Evolutionary conservation across 2,113 vertebrate species (phyloP).

Genomic region (Sorex fumeus): DNA sequence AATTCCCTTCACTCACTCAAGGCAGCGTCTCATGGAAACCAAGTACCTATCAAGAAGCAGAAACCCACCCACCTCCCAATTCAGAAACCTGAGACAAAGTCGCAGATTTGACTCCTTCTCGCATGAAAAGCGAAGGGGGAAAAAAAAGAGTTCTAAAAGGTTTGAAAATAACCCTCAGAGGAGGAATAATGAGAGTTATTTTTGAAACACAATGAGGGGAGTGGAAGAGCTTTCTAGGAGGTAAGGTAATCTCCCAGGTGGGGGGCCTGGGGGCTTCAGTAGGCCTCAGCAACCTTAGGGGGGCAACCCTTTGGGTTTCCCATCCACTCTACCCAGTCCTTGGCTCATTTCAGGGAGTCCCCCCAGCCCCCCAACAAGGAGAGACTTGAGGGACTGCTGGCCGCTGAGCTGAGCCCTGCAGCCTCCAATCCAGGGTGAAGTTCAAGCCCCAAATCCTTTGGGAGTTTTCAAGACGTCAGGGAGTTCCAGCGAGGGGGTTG

Average conservation of each 20-base stretch:
- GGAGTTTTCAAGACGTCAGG: background rate
- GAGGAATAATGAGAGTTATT: slow-evolving; percentile 82
- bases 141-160: slow-evolving; percentile 51
- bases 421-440: background rate
- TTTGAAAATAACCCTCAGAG: slow-evolving; percentile 79
- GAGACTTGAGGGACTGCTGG: background rate
- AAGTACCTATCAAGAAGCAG: background rate
- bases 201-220: slow-evolving; percentile 72
- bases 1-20: background rate
- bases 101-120: slow-evolving; percentile 25
- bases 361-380: background rate
- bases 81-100: slow-evolving; percentile 64
- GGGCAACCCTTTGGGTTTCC: background rate
- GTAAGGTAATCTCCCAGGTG: slow-evolving; percentile 29
- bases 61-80: slow-evolving; percentile 8
- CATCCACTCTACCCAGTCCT: background rate
- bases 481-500: background rate
- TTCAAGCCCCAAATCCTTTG: background rate
- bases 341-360: background rate
- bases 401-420: background rate
- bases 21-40: background rate
- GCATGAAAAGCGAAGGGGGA: no score
- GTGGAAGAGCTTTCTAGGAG: slow-evolving; percentile 62
- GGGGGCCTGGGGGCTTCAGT: background rate
- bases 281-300: background rate